A percentile compares a stretch with the other conserved stretches of the same genome.
These are phyloP conservation scores for Oppia nitens DNA, from an alignment of 1,140 invertebrate genomes.

Conservation along the genomic window DNA sequence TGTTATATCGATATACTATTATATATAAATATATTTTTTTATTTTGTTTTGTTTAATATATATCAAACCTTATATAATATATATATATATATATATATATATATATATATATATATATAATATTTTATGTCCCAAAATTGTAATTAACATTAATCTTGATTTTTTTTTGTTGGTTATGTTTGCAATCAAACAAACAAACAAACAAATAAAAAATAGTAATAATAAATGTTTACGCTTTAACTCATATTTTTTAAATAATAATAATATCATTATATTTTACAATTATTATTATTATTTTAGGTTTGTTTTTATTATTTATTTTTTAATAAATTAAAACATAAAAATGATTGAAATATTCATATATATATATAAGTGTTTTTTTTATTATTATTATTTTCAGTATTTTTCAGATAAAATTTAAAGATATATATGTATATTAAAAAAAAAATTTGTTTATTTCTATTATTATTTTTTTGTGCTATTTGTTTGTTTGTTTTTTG, in stretches of 20 bases:
- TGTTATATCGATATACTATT: not conserved
- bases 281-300: not conserved
- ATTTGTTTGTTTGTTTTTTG: no score
- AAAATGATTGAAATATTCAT: not conserved
- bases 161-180: not conserved
- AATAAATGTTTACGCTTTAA: not conserved
- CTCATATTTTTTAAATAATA: not conserved
- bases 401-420: no score
- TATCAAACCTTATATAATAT: not conserved
- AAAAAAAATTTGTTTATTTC: no score
- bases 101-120: no score
- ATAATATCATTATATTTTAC: not conserved
- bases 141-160: not conserved
- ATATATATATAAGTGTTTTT: no score
- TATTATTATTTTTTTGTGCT: no score
- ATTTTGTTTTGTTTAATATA: not conserved
- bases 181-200: conserved; percentile 2
- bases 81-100: no score
- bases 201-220: not conserved
- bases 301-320: not conserved
- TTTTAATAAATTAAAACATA: no score
- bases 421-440: no score
- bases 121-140: not conserved
- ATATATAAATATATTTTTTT: not conserved
- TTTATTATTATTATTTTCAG: no score